phyloP scores from a whole-genome alignment of 92 coral and sea anemone species.

The Virgularia gustaviana region DNA sequence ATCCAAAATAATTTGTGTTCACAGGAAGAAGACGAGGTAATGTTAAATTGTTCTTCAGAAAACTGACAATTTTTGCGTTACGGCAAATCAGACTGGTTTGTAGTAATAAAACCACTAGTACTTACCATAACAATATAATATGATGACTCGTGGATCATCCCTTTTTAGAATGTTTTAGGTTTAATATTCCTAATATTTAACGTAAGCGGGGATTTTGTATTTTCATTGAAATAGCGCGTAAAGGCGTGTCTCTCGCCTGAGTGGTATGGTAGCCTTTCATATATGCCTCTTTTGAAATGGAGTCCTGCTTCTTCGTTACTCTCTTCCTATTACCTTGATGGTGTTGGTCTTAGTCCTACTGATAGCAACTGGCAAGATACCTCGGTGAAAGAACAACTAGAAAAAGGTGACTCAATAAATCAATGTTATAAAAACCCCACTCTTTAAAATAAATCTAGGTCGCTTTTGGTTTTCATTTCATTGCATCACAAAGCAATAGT shows the following conservation, averaged over 20 bases:
- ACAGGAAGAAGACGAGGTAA: constrained; percentile 59
- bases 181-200: not conserved
- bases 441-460: too few species aligned
- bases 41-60: not conserved
- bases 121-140: not conserved
- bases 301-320: constrained; percentile 71
- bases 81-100: too few species aligned
- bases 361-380: constrained; percentile 44
- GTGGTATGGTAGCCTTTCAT: constrained; percentile 79
- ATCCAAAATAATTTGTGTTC: constrained; percentile 44
- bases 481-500: too few species aligned
- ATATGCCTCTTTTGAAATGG: constrained; percentile 70
- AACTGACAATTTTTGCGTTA: too few species aligned
- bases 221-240: constrained; percentile 48
- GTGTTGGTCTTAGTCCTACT: constrained; percentile 85
- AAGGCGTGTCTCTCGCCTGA: constrained; percentile 50
- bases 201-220: too few species aligned
- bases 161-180: constrained; percentile 33
- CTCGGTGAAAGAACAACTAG: constrained; percentile 4
- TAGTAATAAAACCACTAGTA: too few species aligned
- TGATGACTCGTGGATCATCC: not conserved
- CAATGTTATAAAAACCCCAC: too few species aligned
- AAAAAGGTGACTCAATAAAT: constrained; percentile 4
- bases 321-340: constrained; percentile 82
- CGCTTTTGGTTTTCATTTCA: too few species aligned